These are phyloP conservation scores for Cynoglossus semilaevis DNA, from an alignment of 2,113 vertebrate species.

Conservation along the genomic window DNA sequence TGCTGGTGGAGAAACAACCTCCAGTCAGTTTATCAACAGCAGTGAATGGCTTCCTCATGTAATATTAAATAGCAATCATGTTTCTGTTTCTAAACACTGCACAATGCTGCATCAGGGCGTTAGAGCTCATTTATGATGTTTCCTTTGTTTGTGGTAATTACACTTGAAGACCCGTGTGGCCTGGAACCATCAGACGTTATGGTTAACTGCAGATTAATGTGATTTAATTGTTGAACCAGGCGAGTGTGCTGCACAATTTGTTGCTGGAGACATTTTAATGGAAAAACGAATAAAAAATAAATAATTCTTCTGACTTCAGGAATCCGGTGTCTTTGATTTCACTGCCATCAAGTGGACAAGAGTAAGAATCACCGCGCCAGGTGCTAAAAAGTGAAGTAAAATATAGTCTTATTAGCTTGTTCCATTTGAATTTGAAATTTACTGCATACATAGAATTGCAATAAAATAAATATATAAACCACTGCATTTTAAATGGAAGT, in stretches of 20 bases:
- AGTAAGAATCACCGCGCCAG: background rate
- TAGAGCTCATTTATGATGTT: slow-evolving; percentile 49
- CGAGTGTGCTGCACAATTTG: slow-evolving; percentile 6
- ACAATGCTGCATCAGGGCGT: slow-evolving; percentile 5
- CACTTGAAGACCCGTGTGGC: slow-evolving; percentile 9
- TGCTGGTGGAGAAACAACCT: slow-evolving; percentile 10
- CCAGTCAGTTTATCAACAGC: too few relatives aligned
- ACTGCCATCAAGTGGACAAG: slow-evolving; percentile 68
- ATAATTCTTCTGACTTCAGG: background rate
- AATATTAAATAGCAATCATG: slow-evolving; percentile 59
- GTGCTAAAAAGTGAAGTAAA: too few relatives aligned
- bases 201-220: slow-evolving; percentile 42
- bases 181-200: slow-evolving; percentile 37
- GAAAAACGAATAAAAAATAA: background rate
- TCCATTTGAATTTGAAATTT: too few relatives aligned
- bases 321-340: slow-evolving; percentile 31
- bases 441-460: too few relatives aligned
- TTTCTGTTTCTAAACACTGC: slow-evolving; percentile 41
- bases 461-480: too few relatives aligned
- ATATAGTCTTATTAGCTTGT: too few relatives aligned
- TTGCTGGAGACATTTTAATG: slow-evolving; percentile 19
- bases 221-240: background rate
- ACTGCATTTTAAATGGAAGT: too few relatives aligned
- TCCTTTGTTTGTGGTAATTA: slow-evolving; percentile 47
- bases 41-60: slow-evolving; percentile 11